Percentiles rank a stretch among this genome's conserved stretches.
phyloP scores from a whole-genome alignment of 2,888 invertebrate genomes.

The Oxystoma pomonae region DNA sequence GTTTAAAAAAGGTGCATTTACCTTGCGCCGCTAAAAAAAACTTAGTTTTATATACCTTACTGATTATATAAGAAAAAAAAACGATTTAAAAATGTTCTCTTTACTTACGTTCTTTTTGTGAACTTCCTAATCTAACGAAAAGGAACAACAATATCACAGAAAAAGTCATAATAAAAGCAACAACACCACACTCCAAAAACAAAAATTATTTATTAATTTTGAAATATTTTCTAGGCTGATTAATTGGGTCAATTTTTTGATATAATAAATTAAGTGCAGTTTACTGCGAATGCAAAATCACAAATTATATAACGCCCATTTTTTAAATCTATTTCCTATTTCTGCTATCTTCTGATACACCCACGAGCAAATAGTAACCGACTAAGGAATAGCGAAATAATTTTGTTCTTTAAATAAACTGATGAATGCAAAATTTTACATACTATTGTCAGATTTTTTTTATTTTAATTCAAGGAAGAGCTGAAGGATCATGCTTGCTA shows the following conservation, averaged over 20 bases:
- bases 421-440: neutral
- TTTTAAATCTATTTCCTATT: neutral
- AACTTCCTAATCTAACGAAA: conserved; percentile 3
- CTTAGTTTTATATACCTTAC: too few species aligned
- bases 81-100: neutral
- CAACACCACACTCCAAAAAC: conserved; percentile 5
- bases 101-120: conserved; percentile 17
- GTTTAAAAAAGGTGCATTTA: too few species aligned
- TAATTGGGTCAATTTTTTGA: too few species aligned
- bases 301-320: too few species aligned
- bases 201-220: too few species aligned
- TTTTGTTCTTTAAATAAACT: neutral
- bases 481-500: neutral
- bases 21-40: too few species aligned
- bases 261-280: too few species aligned
- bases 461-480: neutral
- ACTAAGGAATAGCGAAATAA: neutral
- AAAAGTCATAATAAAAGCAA: conserved; percentile 3
- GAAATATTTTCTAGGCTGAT: too few species aligned
- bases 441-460: neutral
- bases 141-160: conserved; percentile 2
- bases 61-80: neutral
- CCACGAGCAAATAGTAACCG: neutral
- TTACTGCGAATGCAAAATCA: too few species aligned
- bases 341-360: neutral